A percentile compares a stretch with the other conserved stretches of the same genome.
These are phyloP conservation scores for Darevskia nairensis DNA, from an alignment of 2,797 vertebrate genomes.

Conservation along the genomic window DNA sequence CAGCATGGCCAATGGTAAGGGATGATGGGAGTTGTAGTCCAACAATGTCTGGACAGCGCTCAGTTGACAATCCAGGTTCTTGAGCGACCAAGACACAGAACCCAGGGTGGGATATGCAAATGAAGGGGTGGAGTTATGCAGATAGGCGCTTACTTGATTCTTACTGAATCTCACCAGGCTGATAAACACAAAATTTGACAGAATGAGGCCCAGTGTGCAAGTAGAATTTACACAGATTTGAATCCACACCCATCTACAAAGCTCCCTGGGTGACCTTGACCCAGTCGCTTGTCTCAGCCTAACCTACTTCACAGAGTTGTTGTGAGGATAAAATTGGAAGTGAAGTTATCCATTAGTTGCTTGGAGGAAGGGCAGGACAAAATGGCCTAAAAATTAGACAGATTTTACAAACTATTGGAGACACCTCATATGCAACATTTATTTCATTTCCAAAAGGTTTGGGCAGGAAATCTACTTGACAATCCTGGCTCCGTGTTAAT, in stretches of 20 bases:
- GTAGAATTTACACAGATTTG: not conserved
- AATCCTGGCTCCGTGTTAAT: not conserved
- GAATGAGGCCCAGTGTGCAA: not conserved
- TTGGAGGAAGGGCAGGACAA: not conserved
- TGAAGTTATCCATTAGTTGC: not conserved
- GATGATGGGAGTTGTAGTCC: too few relatives aligned
- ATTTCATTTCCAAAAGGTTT: not conserved
- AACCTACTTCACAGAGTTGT: not conserved
- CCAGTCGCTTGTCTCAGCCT: not conserved
- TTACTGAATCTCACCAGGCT: too few relatives aligned
- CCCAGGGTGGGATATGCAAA: not conserved
- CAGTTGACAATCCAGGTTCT: too few relatives aligned
- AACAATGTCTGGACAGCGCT: too few relatives aligned
- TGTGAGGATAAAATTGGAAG: not conserved
- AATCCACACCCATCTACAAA: not conserved
- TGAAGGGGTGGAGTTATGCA: not conserved
- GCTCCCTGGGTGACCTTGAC: not conserved
- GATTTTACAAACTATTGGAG: not conserved
- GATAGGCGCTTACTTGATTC: too few relatives aligned
- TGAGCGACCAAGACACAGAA: not conserved
- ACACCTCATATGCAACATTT: not conserved
- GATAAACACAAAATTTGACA: not conserved
- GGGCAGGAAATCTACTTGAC: too few relatives aligned
- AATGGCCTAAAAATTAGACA: too few relatives aligned
- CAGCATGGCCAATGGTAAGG: too few relatives aligned